phyloP scores from a whole-genome alignment of 2,113 vertebrate species.

The Pantherophis guttatus region DNA sequence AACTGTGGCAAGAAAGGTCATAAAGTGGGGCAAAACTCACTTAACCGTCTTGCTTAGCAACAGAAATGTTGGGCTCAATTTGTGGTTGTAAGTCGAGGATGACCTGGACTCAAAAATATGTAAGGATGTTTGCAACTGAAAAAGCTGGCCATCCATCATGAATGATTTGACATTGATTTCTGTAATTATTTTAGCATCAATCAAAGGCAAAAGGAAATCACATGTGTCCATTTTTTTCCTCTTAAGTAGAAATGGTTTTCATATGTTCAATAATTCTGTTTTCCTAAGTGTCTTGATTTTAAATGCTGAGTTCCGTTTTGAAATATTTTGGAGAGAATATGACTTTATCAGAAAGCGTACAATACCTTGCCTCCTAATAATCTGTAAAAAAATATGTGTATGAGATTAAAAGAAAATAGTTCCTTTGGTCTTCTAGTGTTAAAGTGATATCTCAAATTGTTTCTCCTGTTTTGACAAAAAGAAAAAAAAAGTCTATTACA shows the following conservation, averaged over 20 bases:
- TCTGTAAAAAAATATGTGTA: constrained; percentile 88
- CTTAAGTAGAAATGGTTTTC: constrained; percentile 46
- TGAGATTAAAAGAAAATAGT: constrained; percentile 84
- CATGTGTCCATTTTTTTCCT: constrained; percentile 22
- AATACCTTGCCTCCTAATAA: constrained; percentile 78
- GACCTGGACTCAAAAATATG: not conserved
- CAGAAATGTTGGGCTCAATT: not conserved
- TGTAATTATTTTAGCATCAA: constrained; percentile 46
- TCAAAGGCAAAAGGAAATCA: constrained; percentile 16
- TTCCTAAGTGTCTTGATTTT: constrained; percentile 65
- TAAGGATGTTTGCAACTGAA: not conserved
- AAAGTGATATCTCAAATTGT: constrained; percentile 92
- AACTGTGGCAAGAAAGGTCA: not conserved
- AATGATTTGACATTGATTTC: not conserved
- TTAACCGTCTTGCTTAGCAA: not conserved
- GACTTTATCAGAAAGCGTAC: constrained; percentile 79
- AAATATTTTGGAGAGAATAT: constrained; percentile 86
- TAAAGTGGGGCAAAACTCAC: not conserved
- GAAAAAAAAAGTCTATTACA: constrained; percentile 78
- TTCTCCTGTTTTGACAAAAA: constrained; percentile 81
- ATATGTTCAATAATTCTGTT: constrained; percentile 59
- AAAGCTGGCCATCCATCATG: not conserved
- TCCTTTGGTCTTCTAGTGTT: constrained; percentile 91
- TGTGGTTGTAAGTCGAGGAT: not conserved
- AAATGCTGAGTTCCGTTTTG: constrained; percentile 66